A percentile compares a stretch with the other conserved stretches of the same genome.
Conservation (phyloP, 2,113 vertebrate species). For the Bos javanicus region DNA sequence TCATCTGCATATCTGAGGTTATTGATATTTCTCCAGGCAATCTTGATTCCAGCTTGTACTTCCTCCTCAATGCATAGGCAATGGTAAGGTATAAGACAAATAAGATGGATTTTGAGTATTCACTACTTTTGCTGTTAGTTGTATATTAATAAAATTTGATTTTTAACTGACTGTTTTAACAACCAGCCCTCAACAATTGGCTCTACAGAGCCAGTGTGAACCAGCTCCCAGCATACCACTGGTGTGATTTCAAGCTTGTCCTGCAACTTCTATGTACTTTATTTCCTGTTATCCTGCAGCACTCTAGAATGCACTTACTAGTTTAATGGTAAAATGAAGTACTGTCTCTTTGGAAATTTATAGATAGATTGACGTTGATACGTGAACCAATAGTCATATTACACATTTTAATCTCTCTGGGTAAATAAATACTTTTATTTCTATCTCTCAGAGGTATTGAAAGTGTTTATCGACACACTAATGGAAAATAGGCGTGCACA, state of each 20-base stretch:
- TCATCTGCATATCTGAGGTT: background rate
- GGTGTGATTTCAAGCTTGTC: background rate
- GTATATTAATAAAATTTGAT: background rate
- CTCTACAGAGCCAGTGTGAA: background rate
- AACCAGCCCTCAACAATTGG: background rate
- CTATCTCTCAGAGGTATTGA: background rate
- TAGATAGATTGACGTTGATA: background rate
- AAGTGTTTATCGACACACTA: background rate
- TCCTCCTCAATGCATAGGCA: background rate
- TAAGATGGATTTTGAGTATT: background rate
- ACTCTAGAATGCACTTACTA: background rate
- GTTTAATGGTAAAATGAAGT: background rate
- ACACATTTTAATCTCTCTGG: background rate
- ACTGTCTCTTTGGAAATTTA: background rate
- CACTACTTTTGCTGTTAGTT: background rate
- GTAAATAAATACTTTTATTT: constrained; percentile 27
- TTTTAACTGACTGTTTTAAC: background rate
- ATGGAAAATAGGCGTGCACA: background rate
- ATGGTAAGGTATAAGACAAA: background rate
- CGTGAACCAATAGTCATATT: background rate
- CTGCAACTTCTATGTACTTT: background rate
- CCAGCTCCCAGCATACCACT: background rate
- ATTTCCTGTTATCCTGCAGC: background rate
- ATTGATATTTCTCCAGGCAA: background rate
- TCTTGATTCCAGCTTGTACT: background rate